Evolutionary conservation across 1,140 invertebrate species (phyloP).

Genomic region (Pomacea maculata): DNA sequence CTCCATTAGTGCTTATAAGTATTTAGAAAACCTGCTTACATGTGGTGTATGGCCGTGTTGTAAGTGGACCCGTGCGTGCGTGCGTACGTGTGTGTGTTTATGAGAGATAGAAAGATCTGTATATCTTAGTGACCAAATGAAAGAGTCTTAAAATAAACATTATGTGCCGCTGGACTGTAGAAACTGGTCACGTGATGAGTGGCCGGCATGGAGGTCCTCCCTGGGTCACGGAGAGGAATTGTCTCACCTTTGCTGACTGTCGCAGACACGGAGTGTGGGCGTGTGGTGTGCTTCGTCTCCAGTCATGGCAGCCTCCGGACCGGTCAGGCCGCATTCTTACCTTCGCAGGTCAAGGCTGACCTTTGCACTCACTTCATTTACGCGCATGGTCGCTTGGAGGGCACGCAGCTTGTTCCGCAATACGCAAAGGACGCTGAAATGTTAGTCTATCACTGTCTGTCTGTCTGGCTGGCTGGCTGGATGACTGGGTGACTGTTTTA

Average conservation of each 20-base stretch:
- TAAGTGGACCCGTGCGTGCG: no score
- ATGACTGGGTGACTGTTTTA: not conserved
- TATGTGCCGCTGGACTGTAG: no score
- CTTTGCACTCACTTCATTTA: constrained; percentile 84
- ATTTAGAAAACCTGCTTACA: no score
- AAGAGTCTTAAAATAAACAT: no score
- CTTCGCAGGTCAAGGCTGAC: constrained; percentile 74
- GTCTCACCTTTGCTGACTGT: not conserved
- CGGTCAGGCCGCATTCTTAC: constrained; percentile 72
- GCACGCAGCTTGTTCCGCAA: not conserved
- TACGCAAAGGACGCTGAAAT: not conserved
- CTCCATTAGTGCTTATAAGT: no score
- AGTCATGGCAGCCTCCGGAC: not conserved
- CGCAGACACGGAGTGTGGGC: not conserved
- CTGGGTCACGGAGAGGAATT: no score
- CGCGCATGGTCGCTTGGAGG: constrained; percentile 70
- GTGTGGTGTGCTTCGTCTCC: constrained; percentile 2
- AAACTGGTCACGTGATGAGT: no score
- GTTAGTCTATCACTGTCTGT: not conserved
- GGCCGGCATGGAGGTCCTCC: no score
- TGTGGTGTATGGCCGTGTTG: no score
- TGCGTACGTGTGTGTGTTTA: no score
- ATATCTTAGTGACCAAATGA: no score
- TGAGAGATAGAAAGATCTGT: no score
- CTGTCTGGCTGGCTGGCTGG: not conserved